Conservation (phyloP, 2,113 vertebrate genomes). For the human (Homo sapiens) region GRCh38 chr2:65688501-65689000, state of each 20-base stretch:
- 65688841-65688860: constrained; percentile 10
- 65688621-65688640: constrained; percentile 36
- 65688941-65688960: neutral
- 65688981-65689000: neutral
- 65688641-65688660: constrained; percentile 27
- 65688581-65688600: constrained; percentile 65
- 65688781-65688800: neutral
- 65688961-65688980: neutral
- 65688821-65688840: constrained; percentile 22
- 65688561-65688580: constrained; percentile 52
- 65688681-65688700: neutral
- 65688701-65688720: neutral
- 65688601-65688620: constrained; percentile 54
- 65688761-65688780: neutral
- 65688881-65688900: neutral
- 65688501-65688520: constrained; percentile 46
- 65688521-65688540: constrained; percentile 60
- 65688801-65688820: neutral
- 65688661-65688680: constrained; percentile 57
- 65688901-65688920: neutral
- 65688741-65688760: neutral
- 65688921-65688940: neutral
- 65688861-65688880: neutral
- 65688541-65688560: constrained; percentile 54
- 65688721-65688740: neutral